Conservation (phyloP, 2,888 invertebrate species). For the Euplexia lucipara region DNA sequence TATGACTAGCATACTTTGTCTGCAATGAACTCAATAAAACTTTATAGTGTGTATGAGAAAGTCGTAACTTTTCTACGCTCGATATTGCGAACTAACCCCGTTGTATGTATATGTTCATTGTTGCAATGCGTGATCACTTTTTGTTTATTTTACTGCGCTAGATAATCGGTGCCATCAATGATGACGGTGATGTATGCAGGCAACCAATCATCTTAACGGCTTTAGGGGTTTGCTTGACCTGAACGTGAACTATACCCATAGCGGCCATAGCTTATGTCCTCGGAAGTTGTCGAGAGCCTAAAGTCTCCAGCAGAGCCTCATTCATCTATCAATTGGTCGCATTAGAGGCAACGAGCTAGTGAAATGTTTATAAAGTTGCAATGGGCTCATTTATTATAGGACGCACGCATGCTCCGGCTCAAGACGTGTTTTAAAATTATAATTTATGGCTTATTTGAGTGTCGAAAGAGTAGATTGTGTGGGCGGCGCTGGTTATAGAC, state of each 20-base stretch:
- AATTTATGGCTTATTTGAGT: constrained; percentile 88
- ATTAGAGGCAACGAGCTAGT: constrained; percentile 61
- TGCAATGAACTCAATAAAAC: constrained; percentile 56
- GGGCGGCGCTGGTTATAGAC: constrained; percentile 79
- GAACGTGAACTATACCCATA: constrained; percentile 26
- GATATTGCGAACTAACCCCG: constrained; percentile 25
- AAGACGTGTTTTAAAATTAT: constrained; percentile 86
- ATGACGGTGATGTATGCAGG: constrained; percentile 19
- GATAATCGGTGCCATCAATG: constrained; percentile 34
- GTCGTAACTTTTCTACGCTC: constrained; percentile 36
- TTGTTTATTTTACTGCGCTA: constrained; percentile 31
- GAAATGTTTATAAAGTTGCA: constrained; percentile 71
- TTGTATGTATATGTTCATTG: constrained; percentile 34
- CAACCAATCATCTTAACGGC: constrained; percentile 43
- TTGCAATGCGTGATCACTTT: constrained; percentile 41
- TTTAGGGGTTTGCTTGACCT: constrained; percentile 42
- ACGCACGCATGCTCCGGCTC: constrained; percentile 71
- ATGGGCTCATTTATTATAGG: constrained; percentile 73
- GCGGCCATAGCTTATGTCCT: constrained; percentile 35
- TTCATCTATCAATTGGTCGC: constrained; percentile 64
- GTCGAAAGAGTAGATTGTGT: constrained; percentile 87
- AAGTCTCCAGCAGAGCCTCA: constrained; percentile 55
- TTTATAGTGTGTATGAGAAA: constrained; percentile 59
- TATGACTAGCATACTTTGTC: constrained; percentile 57
- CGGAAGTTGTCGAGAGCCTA: constrained; percentile 27